Evolutionary conservation across 2,797 vertebrate genomes (phyloP), one percentile per base, ranked within the genome.

Genomic region (Sebastes flavidus): DNA sequence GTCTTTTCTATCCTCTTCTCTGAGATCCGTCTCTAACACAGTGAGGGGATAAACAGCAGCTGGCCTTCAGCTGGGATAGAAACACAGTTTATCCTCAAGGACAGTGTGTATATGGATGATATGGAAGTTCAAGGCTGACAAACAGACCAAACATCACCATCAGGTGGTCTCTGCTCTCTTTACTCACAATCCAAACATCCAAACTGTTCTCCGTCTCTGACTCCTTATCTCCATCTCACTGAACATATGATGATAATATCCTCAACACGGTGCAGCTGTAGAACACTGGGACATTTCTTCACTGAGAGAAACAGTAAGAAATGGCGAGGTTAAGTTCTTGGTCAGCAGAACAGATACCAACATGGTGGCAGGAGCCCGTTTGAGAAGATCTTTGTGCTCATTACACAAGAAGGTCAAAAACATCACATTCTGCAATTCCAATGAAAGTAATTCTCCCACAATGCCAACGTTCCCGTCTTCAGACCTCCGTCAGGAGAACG

Each of bases 71-170:
- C 20, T 22, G 2, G 22, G 9, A 46, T 7, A 22, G 5, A 59
- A 54, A 69, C 12, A 7, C 9, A 5, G 27, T 14, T n/a, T 34
- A 4, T 67, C 24, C 49, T 72, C 30, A 25, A 8, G 59, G 59
- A 12, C 30, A 11, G 12, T 11, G 34, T 65, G 36, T 16, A 12
- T 14, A 3, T 1, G 1, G 5, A 24, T 49, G 20, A 62, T 38
- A 22, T 18, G 27, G 10, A 4, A 55, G 36, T 59, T 72, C 22
- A 62, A 7, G 67, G 34, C 46, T 27, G 56, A 73, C 58, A 74
- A 29, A 24, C 68, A 72, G 79, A 63, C 79, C 52, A 75, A 75
- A 78, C 62, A 85, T 24, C 56, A 25, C 54, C 10, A 70, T 46
- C 61, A 61, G n/a, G 14, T 16, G 22, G 20, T 61, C 16, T 60